These are phyloP conservation scores for Podiceps cristatus DNA, from an alignment of 2,113 vertebrate species.

Conservation along the genomic window DNA sequence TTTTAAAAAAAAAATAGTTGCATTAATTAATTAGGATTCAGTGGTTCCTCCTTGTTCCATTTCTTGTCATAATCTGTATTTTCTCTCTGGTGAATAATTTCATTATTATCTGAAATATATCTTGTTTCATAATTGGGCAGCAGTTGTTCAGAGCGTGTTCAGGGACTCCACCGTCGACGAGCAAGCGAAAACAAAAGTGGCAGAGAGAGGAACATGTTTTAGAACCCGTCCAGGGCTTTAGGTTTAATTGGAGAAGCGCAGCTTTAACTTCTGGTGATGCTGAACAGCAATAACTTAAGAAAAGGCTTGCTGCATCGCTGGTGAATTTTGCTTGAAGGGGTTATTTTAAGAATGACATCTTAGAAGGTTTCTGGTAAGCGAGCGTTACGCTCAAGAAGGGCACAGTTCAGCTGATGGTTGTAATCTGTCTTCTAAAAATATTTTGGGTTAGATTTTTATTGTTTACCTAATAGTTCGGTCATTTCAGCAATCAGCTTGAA, in stretches of 20 bases:
- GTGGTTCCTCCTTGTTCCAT: neutral
- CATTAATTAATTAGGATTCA: constrained; percentile 59
- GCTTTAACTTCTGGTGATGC: neutral
- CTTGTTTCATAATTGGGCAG: neutral
- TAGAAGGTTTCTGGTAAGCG: too few species aligned
- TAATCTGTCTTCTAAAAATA: accelerated
- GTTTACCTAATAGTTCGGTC: neutral
- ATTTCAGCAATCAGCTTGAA: too few species aligned
- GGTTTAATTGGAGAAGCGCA: neutral
- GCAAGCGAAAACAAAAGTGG: neutral
- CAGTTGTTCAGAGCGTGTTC: neutral
- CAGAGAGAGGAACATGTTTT: neutral
- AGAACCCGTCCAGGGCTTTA: neutral
- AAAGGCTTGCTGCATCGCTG: accelerated
- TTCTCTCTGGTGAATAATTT: neutral
- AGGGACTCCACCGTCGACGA: neutral
- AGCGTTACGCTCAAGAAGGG: accelerated
- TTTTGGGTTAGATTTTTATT: accelerated
- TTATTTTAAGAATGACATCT: neutral
- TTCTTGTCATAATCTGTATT: neutral
- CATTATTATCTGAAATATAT: neutral
- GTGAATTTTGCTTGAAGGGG: too few species aligned
- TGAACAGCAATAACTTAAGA: accelerated
- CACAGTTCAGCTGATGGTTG: accelerated
- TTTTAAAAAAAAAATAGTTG: neutral